Percentiles rank a stretch among this genome's conserved stretches.
phyloP scores from a whole-genome alignment of 2,888 invertebrate genomes.

The Cheiracanthium punctorium region DNA sequence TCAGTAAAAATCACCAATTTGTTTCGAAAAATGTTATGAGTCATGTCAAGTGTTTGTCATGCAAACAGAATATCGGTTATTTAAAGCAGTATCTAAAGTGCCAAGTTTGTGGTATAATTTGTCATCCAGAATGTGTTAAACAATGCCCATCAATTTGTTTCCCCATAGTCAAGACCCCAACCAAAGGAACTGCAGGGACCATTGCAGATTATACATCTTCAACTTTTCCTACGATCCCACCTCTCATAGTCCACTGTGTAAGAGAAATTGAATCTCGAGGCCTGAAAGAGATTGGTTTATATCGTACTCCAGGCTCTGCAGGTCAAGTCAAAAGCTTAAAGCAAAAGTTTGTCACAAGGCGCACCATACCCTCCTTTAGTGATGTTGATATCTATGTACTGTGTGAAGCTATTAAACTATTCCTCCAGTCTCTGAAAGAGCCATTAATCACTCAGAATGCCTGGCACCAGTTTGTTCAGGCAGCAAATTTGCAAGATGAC shows the following conservation, averaged over 20 bases:
- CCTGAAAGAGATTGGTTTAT: slow-evolving; percentile 90
- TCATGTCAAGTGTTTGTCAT: slow-evolving; percentile 85
- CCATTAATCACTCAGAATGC: slow-evolving; percentile 89
- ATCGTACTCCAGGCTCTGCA: slow-evolving; percentile 92
- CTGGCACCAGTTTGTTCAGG: slow-evolving; percentile 88
- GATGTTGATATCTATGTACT: slow-evolving; percentile 87
- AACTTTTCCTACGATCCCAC: slow-evolving; percentile 94
- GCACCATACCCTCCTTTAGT: slow-evolving; percentile 86
- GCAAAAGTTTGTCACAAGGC: slow-evolving; percentile 90
- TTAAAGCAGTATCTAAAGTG: slow-evolving; percentile 89
- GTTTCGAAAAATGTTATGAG: slow-evolving; percentile 86
- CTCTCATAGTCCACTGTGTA: slow-evolving; percentile 93
- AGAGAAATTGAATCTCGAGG: slow-evolving; percentile 94
- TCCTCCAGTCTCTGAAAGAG: slow-evolving; percentile 90
- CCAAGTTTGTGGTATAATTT: slow-evolving; percentile 87
- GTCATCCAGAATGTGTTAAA: slow-evolving; percentile 90
- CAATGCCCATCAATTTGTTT: slow-evolving; percentile 91
- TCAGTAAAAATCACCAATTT: slow-evolving; percentile 77
- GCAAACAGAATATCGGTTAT: slow-evolving; percentile 83
- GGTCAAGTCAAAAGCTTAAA: slow-evolving; percentile 86
- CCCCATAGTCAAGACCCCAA: slow-evolving; percentile 82
- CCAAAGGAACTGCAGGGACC: slow-evolving; percentile 81
- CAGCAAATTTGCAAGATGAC: slow-evolving; percentile 75
- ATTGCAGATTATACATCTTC: slow-evolving; percentile 89
- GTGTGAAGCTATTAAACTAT: slow-evolving; percentile 96